phyloP scores from a whole-genome alignment of 1,140 invertebrate genomes.

The Hormaphis cornu region DNA sequence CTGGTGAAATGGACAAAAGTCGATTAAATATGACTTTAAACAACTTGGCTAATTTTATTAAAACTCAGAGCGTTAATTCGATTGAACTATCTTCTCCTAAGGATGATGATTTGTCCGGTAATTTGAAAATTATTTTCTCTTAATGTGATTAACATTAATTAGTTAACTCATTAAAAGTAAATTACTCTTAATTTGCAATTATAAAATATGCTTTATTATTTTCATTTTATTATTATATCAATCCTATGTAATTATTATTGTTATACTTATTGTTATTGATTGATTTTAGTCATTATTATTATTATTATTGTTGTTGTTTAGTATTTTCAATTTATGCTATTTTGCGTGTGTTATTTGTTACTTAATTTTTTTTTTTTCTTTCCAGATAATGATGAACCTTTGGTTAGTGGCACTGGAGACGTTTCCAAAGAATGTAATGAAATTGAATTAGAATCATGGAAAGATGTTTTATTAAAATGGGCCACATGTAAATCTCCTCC shows the following conservation, averaged over 20 bases:
- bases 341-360: neutral
- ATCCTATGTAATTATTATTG: neutral
- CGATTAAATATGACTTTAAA: conserved; percentile 62
- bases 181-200: too few relatives aligned
- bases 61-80: conserved; percentile 60
- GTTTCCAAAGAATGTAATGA: conserved; percentile 94
- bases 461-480: conserved; percentile 78
- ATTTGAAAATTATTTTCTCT: neutral
- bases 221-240: neutral
- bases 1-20: conserved; percentile 71
- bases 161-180: too few relatives aligned
- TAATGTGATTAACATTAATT: neutral
- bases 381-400: conserved; percentile 83
- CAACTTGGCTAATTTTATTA: conserved; percentile 56
- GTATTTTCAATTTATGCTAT: neutral
- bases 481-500: conserved; percentile 59
- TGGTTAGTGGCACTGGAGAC: conserved; percentile 89
- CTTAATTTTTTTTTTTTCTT: neutral
- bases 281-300: neutral
- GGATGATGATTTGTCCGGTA: conserved; percentile 63
- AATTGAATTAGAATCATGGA: conserved; percentile 85
- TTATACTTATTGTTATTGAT: neutral
- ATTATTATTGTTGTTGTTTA: neutral
- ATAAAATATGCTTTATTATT: too few relatives aligned
- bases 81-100: conserved; percentile 66